Evolutionary conservation across 2,113 vertebrate genomes (phyloP).

Genomic region (Xiphias gladius): DNA sequence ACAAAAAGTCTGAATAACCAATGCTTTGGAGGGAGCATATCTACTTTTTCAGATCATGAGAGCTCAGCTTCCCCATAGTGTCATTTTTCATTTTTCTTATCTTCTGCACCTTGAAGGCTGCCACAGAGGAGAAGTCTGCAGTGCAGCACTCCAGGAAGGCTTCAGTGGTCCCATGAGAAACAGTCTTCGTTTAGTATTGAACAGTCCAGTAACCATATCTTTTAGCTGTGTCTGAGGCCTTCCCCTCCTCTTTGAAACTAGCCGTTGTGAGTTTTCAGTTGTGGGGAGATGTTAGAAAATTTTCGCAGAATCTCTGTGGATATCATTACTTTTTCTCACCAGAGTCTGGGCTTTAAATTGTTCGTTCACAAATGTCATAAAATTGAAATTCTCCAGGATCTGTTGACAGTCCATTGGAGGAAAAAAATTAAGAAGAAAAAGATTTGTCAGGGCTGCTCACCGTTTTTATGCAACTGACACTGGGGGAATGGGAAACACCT

Average conservation of each 20-base stretch:
- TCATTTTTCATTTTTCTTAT: conserved; percentile 83
- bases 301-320: conserved; percentile 57
- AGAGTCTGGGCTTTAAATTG: conserved; percentile 60
- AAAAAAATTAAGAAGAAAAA: conserved; percentile 28
- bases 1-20: conserved; percentile 66
- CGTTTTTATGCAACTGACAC: conserved; percentile 64
- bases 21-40: conserved; percentile 58
- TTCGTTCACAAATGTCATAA: conserved; percentile 46
- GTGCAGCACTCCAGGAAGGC: conserved; percentile 67
- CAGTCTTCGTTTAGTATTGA: conserved; percentile 73
- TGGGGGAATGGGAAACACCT: conserved; percentile 58
- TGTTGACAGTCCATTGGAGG: conserved; percentile 63
- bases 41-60: conserved; percentile 68
- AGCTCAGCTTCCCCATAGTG: conserved; percentile 67
- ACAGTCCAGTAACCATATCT: conserved; percentile 78
- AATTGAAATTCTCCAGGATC: conserved; percentile 68
- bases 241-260: conserved; percentile 55
- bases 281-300: conserved; percentile 27
- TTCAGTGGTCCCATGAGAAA: conserved; percentile 75
- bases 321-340: conserved; percentile 49
- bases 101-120: conserved; percentile 81
- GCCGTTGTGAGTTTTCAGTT: conserved; percentile 47
- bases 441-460: conserved; percentile 54
- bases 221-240: conserved; percentile 68
- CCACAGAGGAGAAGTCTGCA: conserved; percentile 69